phyloP scores from a whole-genome alignment of 2,888 invertebrate species.

The Gandaritis pyraliata region DNA sequence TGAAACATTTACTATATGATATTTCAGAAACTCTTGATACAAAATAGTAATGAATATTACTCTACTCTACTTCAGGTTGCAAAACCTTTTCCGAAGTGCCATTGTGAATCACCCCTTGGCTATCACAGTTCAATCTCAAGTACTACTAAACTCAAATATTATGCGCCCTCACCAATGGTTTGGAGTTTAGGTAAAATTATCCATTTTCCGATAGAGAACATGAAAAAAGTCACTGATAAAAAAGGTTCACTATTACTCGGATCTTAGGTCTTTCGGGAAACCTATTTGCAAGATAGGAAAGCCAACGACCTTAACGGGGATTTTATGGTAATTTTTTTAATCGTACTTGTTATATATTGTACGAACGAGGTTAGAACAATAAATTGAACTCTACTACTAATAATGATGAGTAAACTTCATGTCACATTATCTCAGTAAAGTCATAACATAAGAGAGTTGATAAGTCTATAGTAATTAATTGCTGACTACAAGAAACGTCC shows the following conservation, averaged over 20 bases:
- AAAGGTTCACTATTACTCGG: constrained; percentile 33
- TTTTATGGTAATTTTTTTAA: constrained; percentile 22
- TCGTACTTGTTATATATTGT: constrained; percentile 10
- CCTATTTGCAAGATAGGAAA: constrained; percentile 33
- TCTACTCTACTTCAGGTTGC: background rate
- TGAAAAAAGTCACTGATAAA: constrained; percentile 37
- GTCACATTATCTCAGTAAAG: too few species aligned
- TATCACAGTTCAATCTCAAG: constrained; percentile 30
- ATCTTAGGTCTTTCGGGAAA: constrained; percentile 36
- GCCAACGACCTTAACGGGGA: constrained; percentile 24
- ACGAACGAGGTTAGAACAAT: background rate
- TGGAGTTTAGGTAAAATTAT: constrained; percentile 35
- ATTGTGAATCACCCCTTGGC: constrained; percentile 14
- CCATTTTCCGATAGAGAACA: constrained; percentile 36
- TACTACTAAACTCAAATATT: constrained; percentile 31
- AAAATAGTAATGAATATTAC: too few species aligned
- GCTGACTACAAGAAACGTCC: too few species aligned
- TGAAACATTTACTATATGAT: too few species aligned
- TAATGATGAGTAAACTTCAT: too few species aligned
- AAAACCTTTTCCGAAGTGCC: constrained; percentile 18
- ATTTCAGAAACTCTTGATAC: too few species aligned
- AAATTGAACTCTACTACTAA: background rate
- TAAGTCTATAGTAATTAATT: too few species aligned
- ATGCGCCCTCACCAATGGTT: constrained; percentile 25
- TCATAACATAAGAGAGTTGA: too few species aligned